A percentile compares a stretch with the other conserved stretches of the same genome.
Evolutionary conservation across 2,888 invertebrate species (phyloP).

Genomic region (Rugalucina vietnamica): DNA sequence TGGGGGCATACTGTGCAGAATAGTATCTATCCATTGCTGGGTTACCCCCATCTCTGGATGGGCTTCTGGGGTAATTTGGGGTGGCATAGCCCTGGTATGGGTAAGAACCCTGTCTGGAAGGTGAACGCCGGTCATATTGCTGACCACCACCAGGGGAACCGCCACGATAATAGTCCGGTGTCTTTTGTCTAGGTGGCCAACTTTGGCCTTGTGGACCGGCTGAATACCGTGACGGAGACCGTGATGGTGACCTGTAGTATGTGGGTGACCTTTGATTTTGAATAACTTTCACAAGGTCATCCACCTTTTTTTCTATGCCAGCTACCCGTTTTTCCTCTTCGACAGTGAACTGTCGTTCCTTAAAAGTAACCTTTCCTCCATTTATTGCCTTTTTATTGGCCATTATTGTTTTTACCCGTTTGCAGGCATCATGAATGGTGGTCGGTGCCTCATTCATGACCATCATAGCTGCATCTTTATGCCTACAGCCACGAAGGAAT

Average conservation of each 20-base stretch:
- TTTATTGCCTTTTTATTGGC: background rate
- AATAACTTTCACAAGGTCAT: background rate
- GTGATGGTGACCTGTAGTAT: background rate
- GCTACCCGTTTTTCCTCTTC: background rate
- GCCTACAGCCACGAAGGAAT: background rate
- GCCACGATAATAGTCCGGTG: too few relatives aligned
- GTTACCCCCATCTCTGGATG: too few relatives aligned
- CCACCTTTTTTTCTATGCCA: background rate
- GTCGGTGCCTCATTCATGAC: background rate
- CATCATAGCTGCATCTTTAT: background rate
- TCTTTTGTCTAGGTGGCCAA: too few relatives aligned
- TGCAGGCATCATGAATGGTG: background rate
- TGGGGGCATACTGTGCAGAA: too few relatives aligned
- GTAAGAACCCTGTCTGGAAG: too few relatives aligned
- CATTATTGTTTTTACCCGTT: background rate
- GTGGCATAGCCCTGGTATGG: too few relatives aligned
- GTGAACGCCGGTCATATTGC: too few relatives aligned
- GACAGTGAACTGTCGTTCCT: background rate
- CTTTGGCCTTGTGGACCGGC: background rate
- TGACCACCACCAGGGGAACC: too few relatives aligned
- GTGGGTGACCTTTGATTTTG: background rate
- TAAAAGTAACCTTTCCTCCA: conserved; percentile 1
- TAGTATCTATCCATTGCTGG: too few relatives aligned
- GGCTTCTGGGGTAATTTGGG: too few relatives aligned
- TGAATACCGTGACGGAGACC: background rate